These are phyloP conservation scores for Dysidea cf. avara DNA, from an alignment of 37 sponge, comb jelly and placozoan genomes.

Conservation along the genomic window DNA sequence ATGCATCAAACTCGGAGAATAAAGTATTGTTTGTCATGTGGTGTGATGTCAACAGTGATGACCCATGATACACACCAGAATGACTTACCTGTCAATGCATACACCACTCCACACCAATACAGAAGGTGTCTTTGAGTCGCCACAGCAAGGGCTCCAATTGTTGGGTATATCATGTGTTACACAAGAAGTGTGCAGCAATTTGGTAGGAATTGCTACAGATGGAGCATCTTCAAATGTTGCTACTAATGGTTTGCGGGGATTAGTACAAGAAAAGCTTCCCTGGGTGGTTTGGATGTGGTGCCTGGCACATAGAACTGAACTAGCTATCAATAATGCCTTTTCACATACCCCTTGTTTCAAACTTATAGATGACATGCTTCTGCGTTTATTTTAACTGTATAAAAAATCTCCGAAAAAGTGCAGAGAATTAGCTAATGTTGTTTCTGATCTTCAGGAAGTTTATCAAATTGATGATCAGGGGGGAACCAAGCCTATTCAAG, in stretches of 20 bases:
- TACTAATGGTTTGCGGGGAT: constrained; percentile 43
- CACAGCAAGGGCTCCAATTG: constrained; percentile 3
- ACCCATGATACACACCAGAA: constrained; percentile 53
- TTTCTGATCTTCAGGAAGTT: constrained; percentile 11
- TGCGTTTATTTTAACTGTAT: constrained; percentile 51
- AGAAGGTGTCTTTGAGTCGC: constrained; percentile 35
- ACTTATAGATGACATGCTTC: constrained; percentile 65
- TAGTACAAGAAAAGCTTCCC: constrained; percentile 41
- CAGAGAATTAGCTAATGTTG: constrained; percentile 2
- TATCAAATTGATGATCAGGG: neutral
- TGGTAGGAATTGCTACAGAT: constrained; percentile 63
- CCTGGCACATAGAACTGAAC: constrained; percentile 63
- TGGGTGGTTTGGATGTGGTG: constrained; percentile 88
- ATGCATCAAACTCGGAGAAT: constrained; percentile 48
- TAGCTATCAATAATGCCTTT: constrained; percentile 59
- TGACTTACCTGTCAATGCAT: constrained; percentile 27
- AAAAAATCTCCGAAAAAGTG: constrained; percentile 44
- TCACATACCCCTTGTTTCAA: constrained; percentile 60
- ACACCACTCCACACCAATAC: constrained; percentile 28
- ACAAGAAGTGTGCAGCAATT: constrained; percentile 36
- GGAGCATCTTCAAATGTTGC: constrained; percentile 62
- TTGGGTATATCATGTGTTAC: constrained; percentile 38
- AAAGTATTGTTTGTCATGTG: constrained; percentile 44
- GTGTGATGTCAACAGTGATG: constrained; percentile 42
- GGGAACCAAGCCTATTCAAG: too few species aligned